Conservation (phyloP, 2,888 invertebrate species). For the Eupithecia exiguata region DNA sequence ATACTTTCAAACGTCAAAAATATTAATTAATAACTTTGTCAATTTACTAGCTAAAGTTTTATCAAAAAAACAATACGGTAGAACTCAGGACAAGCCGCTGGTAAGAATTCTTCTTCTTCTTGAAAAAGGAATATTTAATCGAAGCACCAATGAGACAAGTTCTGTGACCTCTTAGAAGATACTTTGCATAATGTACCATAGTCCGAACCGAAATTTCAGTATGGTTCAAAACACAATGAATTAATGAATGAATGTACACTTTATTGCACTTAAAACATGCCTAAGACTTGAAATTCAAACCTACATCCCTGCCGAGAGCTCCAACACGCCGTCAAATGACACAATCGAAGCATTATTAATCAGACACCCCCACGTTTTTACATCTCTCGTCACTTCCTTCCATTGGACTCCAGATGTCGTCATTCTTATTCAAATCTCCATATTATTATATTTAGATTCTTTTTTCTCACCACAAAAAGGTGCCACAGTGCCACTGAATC, state of each 20-base stretch:
- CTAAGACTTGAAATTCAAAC: background rate
- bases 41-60: too few species aligned
- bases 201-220: too few species aligned
- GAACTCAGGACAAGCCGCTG: too few species aligned
- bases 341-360: slow-evolving; percentile 48
- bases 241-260: too few species aligned
- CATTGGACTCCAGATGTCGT: slow-evolving; percentile 66
- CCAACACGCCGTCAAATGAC: slow-evolving; percentile 32
- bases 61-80: background rate
- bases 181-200: too few species aligned
- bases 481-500: slow-evolving; percentile 44
- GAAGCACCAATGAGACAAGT: too few species aligned
- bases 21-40: background rate
- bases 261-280: too few species aligned
- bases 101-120: too few species aligned
- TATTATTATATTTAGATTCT: slow-evolving; percentile 75
- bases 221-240: too few species aligned
- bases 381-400: slow-evolving; percentile 68
- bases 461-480: slow-evolving; percentile 52
- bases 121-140: too few species aligned
- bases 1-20: background rate
- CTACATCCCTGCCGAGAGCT: background rate
- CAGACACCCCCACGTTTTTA: slow-evolving; percentile 60
- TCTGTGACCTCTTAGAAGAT: too few species aligned
- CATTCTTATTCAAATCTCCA: slow-evolving; percentile 72